Percentiles rank a stretch among this genome's conserved stretches.
phyloP scores from a whole-genome alignment of 2,113 vertebrate species.

The Morone saxatilis region DNA sequence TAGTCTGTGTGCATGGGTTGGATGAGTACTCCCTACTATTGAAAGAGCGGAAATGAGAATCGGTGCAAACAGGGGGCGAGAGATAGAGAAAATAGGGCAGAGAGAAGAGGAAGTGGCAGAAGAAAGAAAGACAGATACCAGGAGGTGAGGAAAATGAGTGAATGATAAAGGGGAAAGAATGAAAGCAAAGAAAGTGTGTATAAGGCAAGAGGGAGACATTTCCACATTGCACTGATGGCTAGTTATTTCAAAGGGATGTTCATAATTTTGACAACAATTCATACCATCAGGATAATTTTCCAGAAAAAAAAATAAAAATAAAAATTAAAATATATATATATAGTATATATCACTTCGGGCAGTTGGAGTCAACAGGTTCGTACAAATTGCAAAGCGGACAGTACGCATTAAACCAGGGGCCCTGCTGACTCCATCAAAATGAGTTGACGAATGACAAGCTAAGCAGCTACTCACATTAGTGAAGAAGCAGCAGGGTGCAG shows the following conservation, averaged over 20 bases:
- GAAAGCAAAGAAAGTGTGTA: conserved; percentile 2
- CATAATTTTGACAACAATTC: conserved; percentile 33
- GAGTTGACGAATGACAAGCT: too few relatives aligned
- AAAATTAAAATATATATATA: too few relatives aligned
- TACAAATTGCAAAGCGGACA: too few relatives aligned
- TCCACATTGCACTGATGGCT: background rate
- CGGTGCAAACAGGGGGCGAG: conserved; percentile 41
- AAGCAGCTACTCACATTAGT: too few relatives aligned
- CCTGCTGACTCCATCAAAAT: too few relatives aligned
- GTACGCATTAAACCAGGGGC: too few relatives aligned
- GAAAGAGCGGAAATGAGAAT: conserved; percentile 73
- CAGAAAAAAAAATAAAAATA: background rate
- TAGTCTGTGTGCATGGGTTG: conserved; percentile 51
- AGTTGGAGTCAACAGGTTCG: too few relatives aligned
- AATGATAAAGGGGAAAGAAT: conserved; percentile 23
- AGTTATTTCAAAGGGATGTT: conserved; percentile 13
- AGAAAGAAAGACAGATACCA: conserved; percentile 33
- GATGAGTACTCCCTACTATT: conserved; percentile 61
- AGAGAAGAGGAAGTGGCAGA: conserved; percentile 35
- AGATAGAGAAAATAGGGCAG: background rate
- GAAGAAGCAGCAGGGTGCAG: too few relatives aligned
- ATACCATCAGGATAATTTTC: conserved; percentile 33
- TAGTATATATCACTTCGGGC: too few relatives aligned
- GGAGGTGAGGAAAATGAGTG: conserved; percentile 17
- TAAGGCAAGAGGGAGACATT: background rate